phyloP scores from a whole-genome alignment of 1,140 invertebrate species.

The Leptoteleia sp. region DNA sequence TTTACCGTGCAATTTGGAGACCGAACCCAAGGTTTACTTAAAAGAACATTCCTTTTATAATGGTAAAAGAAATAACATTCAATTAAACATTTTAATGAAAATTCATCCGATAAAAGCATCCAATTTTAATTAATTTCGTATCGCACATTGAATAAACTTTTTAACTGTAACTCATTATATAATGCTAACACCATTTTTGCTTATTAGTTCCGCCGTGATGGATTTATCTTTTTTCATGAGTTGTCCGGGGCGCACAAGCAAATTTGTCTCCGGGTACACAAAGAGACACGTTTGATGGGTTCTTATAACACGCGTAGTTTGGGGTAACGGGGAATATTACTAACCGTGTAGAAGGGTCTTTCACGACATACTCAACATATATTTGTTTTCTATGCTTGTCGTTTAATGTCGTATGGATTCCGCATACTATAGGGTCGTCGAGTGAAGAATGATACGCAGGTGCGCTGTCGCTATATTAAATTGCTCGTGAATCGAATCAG shows the following conservation, averaged over 20 bases:
- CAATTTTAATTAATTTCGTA: too few relatives aligned
- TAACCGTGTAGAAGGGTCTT: constrained; percentile 54
- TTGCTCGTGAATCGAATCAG: constrained; percentile 70
- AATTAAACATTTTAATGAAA: too few relatives aligned
- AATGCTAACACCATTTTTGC: constrained; percentile 4
- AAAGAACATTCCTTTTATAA: too few relatives aligned
- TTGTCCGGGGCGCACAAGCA: constrained; percentile 12
- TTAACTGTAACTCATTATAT: too few relatives aligned
- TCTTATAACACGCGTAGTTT: constrained; percentile 62
- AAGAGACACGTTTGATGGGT: constrained; percentile 53
- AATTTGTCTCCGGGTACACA: too few relatives aligned
- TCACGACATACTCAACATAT: constrained; percentile 54
- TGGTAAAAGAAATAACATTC: too few relatives aligned
- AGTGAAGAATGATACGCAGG: constrained; percentile 69
- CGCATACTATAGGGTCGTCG: constrained; percentile 60
- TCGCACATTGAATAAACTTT: too few relatives aligned
- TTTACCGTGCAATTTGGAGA: too few relatives aligned
- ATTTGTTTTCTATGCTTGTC: constrained; percentile 70
- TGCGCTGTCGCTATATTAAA: constrained; percentile 67
- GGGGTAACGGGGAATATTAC: constrained; percentile 63
- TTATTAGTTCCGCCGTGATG: constrained; percentile 22
- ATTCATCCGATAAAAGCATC: too few relatives aligned
- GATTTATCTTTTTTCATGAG: constrained; percentile 2
- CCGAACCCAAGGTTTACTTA: too few relatives aligned
- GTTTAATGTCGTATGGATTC: constrained; percentile 69